Conservation (phyloP, 1,140 invertebrate genomes). For the Telenomus remus region DNA sequence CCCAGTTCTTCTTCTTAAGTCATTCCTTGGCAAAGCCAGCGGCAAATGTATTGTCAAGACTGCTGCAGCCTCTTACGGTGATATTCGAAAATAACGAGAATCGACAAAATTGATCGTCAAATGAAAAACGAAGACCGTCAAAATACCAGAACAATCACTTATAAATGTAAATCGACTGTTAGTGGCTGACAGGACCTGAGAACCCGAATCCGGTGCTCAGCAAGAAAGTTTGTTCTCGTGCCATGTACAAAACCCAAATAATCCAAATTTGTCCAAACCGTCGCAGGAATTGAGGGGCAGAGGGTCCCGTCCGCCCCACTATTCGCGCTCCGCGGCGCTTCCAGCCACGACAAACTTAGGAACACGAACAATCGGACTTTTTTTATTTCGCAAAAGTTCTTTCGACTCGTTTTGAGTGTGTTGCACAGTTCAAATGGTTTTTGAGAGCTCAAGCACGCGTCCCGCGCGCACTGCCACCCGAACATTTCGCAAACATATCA, state of each 20-base stretch:
- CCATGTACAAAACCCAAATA: too few species aligned
- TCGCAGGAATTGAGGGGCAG: slow-evolving; percentile 3
- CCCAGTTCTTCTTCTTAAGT: too few species aligned
- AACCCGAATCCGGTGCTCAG: too few species aligned
- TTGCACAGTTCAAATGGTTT: slow-evolving; percentile 16
- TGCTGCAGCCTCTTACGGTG: slow-evolving; percentile 33
- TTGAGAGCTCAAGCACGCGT: slow-evolving; percentile 18
- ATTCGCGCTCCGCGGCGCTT: background rate
- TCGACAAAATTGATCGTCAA: too few species aligned
- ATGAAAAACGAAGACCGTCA: too few species aligned
- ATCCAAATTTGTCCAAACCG: slow-evolving; percentile 11
- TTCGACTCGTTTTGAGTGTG: slow-evolving; percentile 22
- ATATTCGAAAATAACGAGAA: background rate
- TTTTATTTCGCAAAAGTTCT: background rate
- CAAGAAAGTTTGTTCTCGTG: too few species aligned
- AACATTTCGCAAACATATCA: slow-evolving; percentile 42
- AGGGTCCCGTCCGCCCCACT: slow-evolving; percentile 4
- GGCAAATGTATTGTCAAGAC: slow-evolving; percentile 7
- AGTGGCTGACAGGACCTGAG: too few species aligned
- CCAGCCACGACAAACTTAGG: background rate
- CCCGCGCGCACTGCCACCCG: slow-evolving; percentile 11
- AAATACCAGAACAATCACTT: too few species aligned
- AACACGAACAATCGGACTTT: background rate
- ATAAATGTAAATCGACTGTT: too few species aligned
- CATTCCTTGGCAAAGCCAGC: slow-evolving; percentile 14